Conservation (phyloP, 1,140 invertebrate genomes). For the Cydia strobilella region DNA sequence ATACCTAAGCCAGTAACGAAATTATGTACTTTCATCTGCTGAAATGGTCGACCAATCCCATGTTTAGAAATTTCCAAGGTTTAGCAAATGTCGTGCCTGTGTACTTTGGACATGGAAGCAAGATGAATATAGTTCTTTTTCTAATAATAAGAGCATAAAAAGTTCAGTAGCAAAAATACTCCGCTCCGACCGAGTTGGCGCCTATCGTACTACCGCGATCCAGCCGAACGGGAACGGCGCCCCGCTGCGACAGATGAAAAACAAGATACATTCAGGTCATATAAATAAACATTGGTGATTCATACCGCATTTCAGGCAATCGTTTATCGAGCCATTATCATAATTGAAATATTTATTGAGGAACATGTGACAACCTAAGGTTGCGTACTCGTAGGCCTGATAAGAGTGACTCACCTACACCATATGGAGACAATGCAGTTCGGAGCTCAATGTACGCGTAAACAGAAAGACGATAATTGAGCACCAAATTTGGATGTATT, state of each 20-base stretch:
- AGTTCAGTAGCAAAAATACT: constrained; percentile 50
- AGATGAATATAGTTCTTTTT: not conserved
- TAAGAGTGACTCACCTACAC: constrained; percentile 42
- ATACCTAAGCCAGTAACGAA: too few species aligned
- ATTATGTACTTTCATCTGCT: not conserved
- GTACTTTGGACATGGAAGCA: constrained; percentile 35
- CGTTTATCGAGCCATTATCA: constrained; percentile 42
- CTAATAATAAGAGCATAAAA: constrained; percentile 24
- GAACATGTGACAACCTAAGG: constrained; percentile 34
- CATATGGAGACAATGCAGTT: constrained; percentile 46
- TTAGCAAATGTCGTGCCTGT: not conserved
- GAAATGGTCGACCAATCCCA: too few species aligned
- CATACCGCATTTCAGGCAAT: constrained; percentile 42
- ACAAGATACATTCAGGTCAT: constrained; percentile 35
- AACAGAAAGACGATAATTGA: constrained; percentile 49
- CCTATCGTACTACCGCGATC: constrained; percentile 19
- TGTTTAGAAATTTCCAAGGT: not conserved
- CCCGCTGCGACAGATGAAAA: constrained; percentile 21
- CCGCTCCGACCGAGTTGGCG: constrained; percentile 58
- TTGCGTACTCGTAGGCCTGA: constrained; percentile 33
- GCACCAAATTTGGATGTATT: constrained; percentile 41
- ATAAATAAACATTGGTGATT: constrained; percentile 42
- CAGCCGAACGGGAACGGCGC: constrained; percentile 17
- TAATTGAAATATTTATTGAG: constrained; percentile 45
- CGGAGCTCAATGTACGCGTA: constrained; percentile 39